Conservation (phyloP, 1,140 invertebrate genomes). For the Formica selysi region DNA sequence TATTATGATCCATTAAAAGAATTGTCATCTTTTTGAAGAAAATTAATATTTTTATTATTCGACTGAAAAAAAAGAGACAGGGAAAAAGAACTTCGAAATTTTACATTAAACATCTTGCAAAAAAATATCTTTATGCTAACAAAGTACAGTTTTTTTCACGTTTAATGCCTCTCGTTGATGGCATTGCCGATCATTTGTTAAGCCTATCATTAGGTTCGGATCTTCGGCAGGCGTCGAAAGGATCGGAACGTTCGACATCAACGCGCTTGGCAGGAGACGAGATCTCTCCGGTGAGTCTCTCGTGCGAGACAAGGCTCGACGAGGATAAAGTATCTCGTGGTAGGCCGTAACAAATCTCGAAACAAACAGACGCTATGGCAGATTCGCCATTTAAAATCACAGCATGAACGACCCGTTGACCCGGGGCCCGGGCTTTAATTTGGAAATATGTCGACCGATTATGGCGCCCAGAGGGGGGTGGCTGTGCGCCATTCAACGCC, state of each 20-base stretch:
- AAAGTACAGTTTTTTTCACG: not conserved
- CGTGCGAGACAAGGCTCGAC: not conserved
- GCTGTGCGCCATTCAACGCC: slow-evolving; percentile 48
- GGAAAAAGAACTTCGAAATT: not conserved
- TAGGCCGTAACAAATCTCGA: slow-evolving; percentile 79
- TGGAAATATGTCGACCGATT: slow-evolving; percentile 81
- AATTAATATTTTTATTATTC: not conserved
- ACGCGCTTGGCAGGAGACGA: slow-evolving; percentile 20
- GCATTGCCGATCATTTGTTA: slow-evolving; percentile 73
- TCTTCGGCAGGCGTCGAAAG: slow-evolving; percentile 68
- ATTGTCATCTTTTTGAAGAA: not conserved
- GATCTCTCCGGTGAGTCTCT: slow-evolving; percentile 5
- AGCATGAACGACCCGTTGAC: slow-evolving; percentile 75
- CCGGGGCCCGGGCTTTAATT: slow-evolving; percentile 75
- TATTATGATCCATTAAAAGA: slow-evolving; percentile 20
- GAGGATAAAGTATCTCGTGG: slow-evolving; percentile 36
- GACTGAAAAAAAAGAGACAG: no score
- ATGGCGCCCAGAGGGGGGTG: slow-evolving; percentile 76
- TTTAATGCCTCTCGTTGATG: slow-evolving; percentile 63
- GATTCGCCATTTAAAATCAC: slow-evolving; percentile 81
- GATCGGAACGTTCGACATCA: slow-evolving; percentile 59
- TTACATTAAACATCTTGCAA: not conserved
- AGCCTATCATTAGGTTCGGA: slow-evolving; percentile 69
- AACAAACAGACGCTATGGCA: slow-evolving; percentile 73
- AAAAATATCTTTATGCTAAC: not conserved